Conservation (phyloP, 2,113 vertebrate species). For the Motacilla tschutschensis region DNA sequence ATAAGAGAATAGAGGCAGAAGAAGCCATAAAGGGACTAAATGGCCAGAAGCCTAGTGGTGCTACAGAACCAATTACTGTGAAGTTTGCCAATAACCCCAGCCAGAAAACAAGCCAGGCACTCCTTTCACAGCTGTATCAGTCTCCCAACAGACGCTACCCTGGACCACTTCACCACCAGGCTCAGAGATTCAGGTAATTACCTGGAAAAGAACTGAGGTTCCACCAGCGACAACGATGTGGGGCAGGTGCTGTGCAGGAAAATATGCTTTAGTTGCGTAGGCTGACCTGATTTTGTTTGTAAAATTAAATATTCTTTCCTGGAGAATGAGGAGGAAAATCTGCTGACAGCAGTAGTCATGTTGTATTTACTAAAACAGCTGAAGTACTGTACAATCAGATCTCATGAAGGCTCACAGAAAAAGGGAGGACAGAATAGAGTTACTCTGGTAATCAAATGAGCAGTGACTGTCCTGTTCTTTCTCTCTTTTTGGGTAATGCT, state of each 20-base stretch:
- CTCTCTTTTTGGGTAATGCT: slow-evolving; percentile 16
- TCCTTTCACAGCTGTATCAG: slow-evolving; percentile 98
- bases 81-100: slow-evolving; percentile 99
- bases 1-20: slow-evolving; percentile 99
- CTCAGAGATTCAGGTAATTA: slow-evolving; percentile 98
- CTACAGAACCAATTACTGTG: slow-evolving; percentile 98
- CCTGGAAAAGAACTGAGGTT: slow-evolving; percentile 31
- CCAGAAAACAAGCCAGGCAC: slow-evolving; percentile 99
- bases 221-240: background rate
- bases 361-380: slow-evolving; percentile 59
- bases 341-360: slow-evolving; percentile 57
- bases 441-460: slow-evolving; percentile 45
- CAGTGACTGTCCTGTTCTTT: slow-evolving; percentile 20
- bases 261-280: slow-evolving; percentile 42
- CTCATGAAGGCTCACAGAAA: background rate
- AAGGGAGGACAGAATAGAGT: slow-evolving; percentile 33
- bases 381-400: slow-evolving; percentile 38
- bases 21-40: slow-evolving; percentile 99
- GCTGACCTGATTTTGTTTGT: slow-evolving; percentile 58
- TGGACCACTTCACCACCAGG: slow-evolving; percentile 97
- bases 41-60: slow-evolving; percentile 97
- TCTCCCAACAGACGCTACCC: slow-evolving; percentile 98
- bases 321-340: slow-evolving; percentile 59
- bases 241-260: slow-evolving; percentile 27
- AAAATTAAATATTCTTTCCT: slow-evolving; percentile 65